Base-by-base conservation (phyloP, 2,888 invertebrate genomes). In the Hirtodrosophila histrioides region DNA sequence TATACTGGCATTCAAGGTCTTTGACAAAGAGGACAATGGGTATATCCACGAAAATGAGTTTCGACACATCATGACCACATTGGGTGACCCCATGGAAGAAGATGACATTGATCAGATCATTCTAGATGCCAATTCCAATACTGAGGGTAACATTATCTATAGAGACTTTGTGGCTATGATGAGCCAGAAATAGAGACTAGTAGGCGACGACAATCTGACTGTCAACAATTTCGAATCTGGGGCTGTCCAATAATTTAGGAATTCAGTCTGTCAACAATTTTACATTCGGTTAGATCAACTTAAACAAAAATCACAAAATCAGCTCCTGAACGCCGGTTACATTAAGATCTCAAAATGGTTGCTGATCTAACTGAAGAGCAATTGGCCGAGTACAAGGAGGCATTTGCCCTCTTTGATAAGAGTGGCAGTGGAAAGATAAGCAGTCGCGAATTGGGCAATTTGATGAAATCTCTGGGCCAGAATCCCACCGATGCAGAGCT, bases 311-410 rank as follows among this genome's bases (percentile, higher is more conserved):
- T 10, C 29, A 3, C 37, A 29, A 51, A 63, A 49, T 55, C 39
- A 5, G 4, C 29, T 29, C 3, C 44, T 44, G 9, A 9, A 7
- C 3, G 9, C 0, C 9, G 31, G 31, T 29, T 27, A 10, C 10
- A 0, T 31, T 27, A 41, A 24, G 1, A 41, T 53, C 9, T 10
- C 3, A 43, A 3, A 51, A 72, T 63, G 68, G 12, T 11, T 8
- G 17, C n/a, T 0, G 73, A 97, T 94, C 94, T 98, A 92, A 98
- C 98, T 92, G 98, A 98, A 93, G 98, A 98, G 94, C 98, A 99
- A 94, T 97, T 98, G 93, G 97, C 97, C 89, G 99, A 99, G 93
- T 99, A 99, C 95, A 99, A 98, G 94, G 99, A 99, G 93, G 99
- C 99, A 89, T 99, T 99, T 93, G 97, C 97, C 92, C 95, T 99